These are phyloP conservation scores for Daboia siamensis DNA, from an alignment of 2,113 vertebrate species.

Conservation along the genomic window DNA sequence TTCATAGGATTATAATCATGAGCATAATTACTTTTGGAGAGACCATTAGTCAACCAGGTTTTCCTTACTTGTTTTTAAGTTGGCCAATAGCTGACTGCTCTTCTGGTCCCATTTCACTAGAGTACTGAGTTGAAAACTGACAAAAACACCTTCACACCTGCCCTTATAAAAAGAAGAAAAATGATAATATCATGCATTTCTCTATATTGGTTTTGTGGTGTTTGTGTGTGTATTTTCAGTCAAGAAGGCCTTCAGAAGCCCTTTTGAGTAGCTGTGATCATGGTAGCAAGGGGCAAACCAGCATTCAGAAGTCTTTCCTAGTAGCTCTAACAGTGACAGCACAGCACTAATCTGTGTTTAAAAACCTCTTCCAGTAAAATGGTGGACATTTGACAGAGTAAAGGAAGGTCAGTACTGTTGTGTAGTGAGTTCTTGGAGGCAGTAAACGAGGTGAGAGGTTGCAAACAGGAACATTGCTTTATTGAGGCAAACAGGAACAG, in stretches of 20 bases:
- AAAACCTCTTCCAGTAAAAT: not conserved
- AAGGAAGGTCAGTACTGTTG: not conserved
- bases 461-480: too few relatives aligned
- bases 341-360: not conserved
- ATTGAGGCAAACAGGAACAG: too few relatives aligned
- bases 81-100: not conserved
- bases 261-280: not conserved
- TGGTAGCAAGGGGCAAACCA: not conserved
- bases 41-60: not conserved
- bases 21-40: not conserved
- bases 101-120: not conserved
- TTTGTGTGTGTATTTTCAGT: not conserved
- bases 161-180: not conserved
- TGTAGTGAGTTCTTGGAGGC: too few relatives aligned
- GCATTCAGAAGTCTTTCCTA: not conserved
- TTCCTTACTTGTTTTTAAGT: not conserved
- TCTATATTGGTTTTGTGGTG: not conserved
- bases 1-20: not conserved
- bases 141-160: not conserved
- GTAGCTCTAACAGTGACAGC: not conserved
- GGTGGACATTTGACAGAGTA: not conserved
- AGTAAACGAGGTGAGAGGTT: too few relatives aligned
- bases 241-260: not conserved
- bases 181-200: not conserved
- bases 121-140: not conserved